Conservation (phyloP, 53 echinoderm and acorn worm genomes). For the Glandiceps talaboti region DNA sequence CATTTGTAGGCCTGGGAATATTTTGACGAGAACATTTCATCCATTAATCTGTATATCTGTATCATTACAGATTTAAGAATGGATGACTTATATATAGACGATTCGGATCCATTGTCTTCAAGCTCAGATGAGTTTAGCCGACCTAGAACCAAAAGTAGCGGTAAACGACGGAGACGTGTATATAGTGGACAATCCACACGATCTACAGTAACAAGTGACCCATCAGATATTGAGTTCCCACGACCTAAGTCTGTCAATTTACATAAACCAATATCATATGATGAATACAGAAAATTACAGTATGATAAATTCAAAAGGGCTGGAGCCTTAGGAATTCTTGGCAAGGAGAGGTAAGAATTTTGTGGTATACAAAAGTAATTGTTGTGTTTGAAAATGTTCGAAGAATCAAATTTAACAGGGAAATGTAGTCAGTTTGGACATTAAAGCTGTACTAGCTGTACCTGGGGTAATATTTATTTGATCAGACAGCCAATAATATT, state of each 20-base stretch:
- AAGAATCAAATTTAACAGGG: too few relatives aligned
- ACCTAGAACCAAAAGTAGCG: background rate
- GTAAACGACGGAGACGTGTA: background rate
- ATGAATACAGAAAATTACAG: constrained; percentile 84
- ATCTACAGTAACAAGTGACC: constrained; percentile 14
- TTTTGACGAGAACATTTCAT: too few relatives aligned
- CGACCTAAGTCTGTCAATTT: constrained; percentile 78
- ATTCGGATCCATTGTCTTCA: constrained; percentile 55
- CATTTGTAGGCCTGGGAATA: too few relatives aligned
- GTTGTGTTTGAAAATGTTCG: too few relatives aligned
- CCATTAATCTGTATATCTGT: too few relatives aligned
- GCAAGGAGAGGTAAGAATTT: constrained; percentile 85
- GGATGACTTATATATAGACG: constrained; percentile 67
- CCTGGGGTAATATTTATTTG: too few relatives aligned
- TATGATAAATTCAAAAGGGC: constrained; percentile 93
- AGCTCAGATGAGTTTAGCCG: constrained; percentile 50
- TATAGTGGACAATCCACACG: background rate
- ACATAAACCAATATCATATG: constrained; percentile 83
- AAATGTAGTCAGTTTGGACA: too few relatives aligned
- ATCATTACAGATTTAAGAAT: constrained; percentile 57
- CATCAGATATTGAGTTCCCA: constrained; percentile 77
- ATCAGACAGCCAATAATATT: too few relatives aligned
- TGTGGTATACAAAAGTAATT: too few relatives aligned
- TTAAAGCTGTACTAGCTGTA: too few relatives aligned
- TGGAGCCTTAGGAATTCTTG: constrained; percentile 79